Evolutionary conservation across 2,113 vertebrate species (phyloP).

Genomic region (Halcyon malimbica): DNA sequence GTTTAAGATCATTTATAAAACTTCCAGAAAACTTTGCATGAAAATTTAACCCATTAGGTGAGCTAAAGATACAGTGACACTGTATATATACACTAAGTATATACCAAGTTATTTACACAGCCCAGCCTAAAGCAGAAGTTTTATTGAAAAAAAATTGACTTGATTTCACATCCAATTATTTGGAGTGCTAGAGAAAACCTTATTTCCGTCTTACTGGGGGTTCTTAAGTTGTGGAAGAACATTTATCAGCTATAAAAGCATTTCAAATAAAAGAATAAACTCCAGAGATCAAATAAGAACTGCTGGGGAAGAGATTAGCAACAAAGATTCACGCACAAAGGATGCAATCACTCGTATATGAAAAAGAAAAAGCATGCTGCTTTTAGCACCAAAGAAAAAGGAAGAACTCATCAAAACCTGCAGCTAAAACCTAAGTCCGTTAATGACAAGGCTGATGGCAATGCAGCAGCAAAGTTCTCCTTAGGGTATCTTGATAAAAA

Average conservation of each 20-base stretch:
- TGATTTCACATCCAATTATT: background rate
- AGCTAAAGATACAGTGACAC: background rate
- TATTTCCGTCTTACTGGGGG: background rate
- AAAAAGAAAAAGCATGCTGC: background rate
- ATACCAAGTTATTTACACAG: background rate
- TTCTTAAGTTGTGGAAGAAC: background rate
- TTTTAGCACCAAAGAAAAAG: background rate
- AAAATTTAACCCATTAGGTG: background rate
- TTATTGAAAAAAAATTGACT: background rate
- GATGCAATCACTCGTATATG: background rate
- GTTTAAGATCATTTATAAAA: background rate
- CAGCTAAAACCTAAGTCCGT: background rate
- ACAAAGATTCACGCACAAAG: background rate
- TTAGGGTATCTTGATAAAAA: background rate
- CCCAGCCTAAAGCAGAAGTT: background rate
- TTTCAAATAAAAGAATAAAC: background rate
- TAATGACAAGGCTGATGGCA: background rate
- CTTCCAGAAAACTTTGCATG: background rate
- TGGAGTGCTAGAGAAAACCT: background rate
- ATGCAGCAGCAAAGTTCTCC: background rate
- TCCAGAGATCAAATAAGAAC: background rate
- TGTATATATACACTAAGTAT: background rate
- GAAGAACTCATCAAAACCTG: background rate
- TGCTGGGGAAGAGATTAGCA: background rate
- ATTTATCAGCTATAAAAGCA: background rate